Percentiles rank a stretch among this genome's conserved stretches.
Conservation (phyloP, 2,797 vertebrate species). For the Sebastes diaconus region DNA sequence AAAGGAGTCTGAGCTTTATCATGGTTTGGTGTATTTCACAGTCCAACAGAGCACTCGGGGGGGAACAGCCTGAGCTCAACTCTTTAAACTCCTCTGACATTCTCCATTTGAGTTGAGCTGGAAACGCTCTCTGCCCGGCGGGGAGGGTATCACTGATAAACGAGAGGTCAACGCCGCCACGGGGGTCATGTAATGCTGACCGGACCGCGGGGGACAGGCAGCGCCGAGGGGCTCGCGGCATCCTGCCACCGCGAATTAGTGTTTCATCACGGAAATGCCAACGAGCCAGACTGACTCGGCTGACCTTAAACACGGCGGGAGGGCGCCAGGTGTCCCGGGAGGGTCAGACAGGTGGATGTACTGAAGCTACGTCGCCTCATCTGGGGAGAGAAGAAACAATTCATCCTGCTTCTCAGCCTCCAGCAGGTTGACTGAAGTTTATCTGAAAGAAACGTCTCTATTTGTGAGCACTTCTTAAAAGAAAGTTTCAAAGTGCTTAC, state of each 20-base stretch:
- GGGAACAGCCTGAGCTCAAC: slow-evolving; percentile 14
- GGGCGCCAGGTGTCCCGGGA: neutral
- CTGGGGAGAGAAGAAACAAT: neutral
- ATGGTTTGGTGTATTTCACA: slow-evolving; percentile 22
- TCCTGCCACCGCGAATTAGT: slow-evolving; percentile 27
- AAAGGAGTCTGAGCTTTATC: neutral
- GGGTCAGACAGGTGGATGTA: slow-evolving; percentile 17
- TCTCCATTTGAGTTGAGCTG: slow-evolving; percentile 38
- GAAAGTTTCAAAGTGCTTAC: slow-evolving; percentile 48
- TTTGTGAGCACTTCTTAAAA: slow-evolving; percentile 13
- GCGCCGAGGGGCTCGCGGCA: neutral
- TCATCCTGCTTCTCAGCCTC: neutral
- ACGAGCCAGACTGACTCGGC: accelerated
- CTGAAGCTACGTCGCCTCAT: neutral
- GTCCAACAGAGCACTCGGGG: slow-evolving; percentile 24
- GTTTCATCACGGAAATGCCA: neutral
- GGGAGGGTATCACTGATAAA: slow-evolving; percentile 57
- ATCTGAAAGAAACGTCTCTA: neutral
- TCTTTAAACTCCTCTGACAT: slow-evolving; percentile 41
- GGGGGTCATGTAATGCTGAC: slow-evolving; percentile 17
- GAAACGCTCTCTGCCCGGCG: neutral
- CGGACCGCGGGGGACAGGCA: neutral
- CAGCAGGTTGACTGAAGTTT: neutral
- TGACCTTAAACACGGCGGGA: neutral
- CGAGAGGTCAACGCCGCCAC: slow-evolving; percentile 29